Base-by-base conservation (phyloP, 2,888 invertebrate species). In the Agrenia bidenticulata region DNA sequence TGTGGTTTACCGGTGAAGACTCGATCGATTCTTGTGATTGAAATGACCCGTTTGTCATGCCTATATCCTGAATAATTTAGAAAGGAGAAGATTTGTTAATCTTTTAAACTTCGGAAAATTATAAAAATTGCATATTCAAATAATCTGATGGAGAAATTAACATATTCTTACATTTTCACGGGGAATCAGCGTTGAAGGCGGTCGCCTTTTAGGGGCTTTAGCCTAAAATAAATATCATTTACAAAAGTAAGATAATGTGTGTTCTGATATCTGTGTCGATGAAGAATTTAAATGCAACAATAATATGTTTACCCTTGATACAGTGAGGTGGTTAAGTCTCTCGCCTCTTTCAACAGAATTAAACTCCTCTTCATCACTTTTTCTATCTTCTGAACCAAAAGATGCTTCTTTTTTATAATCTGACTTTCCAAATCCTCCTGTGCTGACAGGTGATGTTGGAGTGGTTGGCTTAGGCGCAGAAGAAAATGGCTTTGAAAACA, bases 141-240 rank as follows among this genome's bases (percentile, higher is more conserved):
- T n/a, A 41, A 24, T 45, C 19, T 37, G 13, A 23, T 74, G n/a
- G n/a, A n/a, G n/a, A n/a, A n/a, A n/a, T n/a, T n/a, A n/a, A n/a
- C n/a, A n/a, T n/a, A n/a, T n/a, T n/a, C 77, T 67, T 76, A 79
- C 79, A 61, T 65, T 74, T 50, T 79, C 79, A 63, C 78, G 77
- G 42, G 78, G 71, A 72, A 81, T 79, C 59, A 81, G 77, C 66
- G 83, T 82, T 32, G 87, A 86, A 1, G 88, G 88, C n/a, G 85
- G 85, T 77, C 88, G 82, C 76, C 87, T 81, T 67, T 84, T 82
- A 39, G 88, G 88, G 68, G 86, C 86, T 80, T 86, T 86, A 15
- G 85, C 86, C 73, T 75, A 80, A 71, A 64, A 72, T 77, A 21
- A 79, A 79, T 19, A 37, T 17, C 23, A 19, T 19, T 5, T 37